Evolutionary conservation across 2,888 invertebrate genomes (phyloP).

Genomic region (Platerodrilus igneus): DNA sequence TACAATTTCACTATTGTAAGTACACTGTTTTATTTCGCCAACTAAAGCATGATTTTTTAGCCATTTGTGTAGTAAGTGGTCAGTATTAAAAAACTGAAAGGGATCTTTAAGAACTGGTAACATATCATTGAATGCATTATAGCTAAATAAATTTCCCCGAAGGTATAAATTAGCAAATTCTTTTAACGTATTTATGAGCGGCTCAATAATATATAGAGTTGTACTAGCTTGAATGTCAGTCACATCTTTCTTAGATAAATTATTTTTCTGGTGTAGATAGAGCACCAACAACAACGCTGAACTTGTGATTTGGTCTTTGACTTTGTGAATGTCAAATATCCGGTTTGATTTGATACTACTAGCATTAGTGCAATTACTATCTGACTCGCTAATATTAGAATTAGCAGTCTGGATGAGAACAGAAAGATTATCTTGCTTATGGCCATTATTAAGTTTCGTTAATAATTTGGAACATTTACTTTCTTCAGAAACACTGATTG

Average conservation of each 20-base stretch:
- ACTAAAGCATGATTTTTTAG: conserved; percentile 3
- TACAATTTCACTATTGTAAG: conserved; percentile 9
- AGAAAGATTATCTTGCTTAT: not conserved
- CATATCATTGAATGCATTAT: conserved; percentile 8
- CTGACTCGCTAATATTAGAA: not conserved
- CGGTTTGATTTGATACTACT: no score
- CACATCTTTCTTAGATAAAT: conserved; percentile 5
- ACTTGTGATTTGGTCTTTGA: conserved; percentile 3
- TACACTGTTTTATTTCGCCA: conserved; percentile 5
- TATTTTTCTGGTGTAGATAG: conserved; percentile 5
- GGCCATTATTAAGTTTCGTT: not conserved
- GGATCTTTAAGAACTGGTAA: no score
- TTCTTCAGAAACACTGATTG: no score
- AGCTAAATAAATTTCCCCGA: conserved; percentile 1
- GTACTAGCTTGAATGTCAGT: not conserved
- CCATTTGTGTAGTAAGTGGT: conserved; percentile 11
- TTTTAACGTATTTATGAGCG: conserved; percentile 5
- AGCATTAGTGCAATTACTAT: not conserved
- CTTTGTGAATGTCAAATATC: no score
- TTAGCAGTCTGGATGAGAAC: not conserved
- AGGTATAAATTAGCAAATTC: conserved; percentile 7
- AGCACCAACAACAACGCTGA: conserved; percentile 6
- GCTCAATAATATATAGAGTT: conserved; percentile 1
- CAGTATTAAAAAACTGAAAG: conserved; percentile 9
- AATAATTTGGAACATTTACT: not conserved